Evolutionary conservation across 2,888 invertebrate species (phyloP), one percentile per base, ranked within the genome.

Genomic region (Rhagophthalmus giganteus): DNA sequence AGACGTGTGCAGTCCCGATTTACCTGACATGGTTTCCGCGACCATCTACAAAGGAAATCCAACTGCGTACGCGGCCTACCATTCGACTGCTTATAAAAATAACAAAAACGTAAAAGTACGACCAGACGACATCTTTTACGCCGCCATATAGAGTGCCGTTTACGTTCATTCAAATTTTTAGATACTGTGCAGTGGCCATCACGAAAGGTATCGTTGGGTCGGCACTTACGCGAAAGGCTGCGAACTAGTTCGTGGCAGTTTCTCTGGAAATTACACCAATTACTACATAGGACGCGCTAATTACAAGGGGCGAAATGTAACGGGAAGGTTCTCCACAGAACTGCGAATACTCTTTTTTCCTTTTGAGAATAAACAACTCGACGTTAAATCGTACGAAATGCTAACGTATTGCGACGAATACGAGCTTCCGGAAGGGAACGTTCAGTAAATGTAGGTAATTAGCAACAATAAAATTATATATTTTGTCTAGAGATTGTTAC

Each of bases 21-120:
- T 12, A 12, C 38, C 38, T 1, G 38, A 38, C 9, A 38, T 26
- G 2, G 38, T 38, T 12, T 38, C 38, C 1, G 38, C 38, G 2
- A 38, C 38, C 6, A 26, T 38, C n/a, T 27, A 38, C 9, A 25
- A 25, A 25, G 26, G 11, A 12, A 15, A 38, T 12, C 2, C 2
- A 5, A 14, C 11, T 13, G 38, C 10, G 4, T 38, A 38, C 9
- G 26, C 38, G 27, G 38, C 38, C 1, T 38, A 38, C n/a, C 38
- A 26, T 10, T 9, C 20, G 1, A 9, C 9, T 26, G 14, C 27
- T 2, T 38, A 13, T 13, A 26, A 38, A 11, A 38, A 24, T 14
- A 25, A 27, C 8, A 38, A 25, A 11, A 10, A 24, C 4, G 38
- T 38, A 2, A 38, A 38, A 9, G 38, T 38, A 24, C 24, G 7